These are phyloP conservation scores for Drosophila melanica DNA, from an alignment of 1,140 invertebrate genomes.

Conservation along the genomic window DNA sequence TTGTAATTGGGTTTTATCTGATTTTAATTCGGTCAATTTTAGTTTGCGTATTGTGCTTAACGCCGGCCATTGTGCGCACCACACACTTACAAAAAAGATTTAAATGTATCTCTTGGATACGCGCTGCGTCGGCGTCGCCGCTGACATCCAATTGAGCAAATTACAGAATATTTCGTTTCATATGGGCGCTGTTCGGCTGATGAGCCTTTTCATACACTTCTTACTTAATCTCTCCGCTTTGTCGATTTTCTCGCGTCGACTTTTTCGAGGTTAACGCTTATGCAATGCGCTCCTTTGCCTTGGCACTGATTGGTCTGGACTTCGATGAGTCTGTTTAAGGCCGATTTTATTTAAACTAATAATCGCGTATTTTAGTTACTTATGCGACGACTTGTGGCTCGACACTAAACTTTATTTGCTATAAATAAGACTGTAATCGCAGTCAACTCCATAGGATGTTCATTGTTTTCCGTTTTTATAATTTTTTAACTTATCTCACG, in stretches of 20 bases:
- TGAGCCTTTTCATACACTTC: slow-evolving; percentile 65
- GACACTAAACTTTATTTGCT: background rate
- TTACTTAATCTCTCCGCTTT: slow-evolving; percentile 7
- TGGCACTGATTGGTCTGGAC: background rate
- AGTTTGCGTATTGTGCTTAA: slow-evolving; percentile 18
- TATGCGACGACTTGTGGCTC: background rate
- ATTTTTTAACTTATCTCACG: slow-evolving; percentile 53
- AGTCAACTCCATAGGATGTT: background rate
- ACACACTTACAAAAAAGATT: slow-evolving; percentile 64
- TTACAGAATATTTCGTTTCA: slow-evolving; percentile 77
- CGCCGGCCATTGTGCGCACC: slow-evolving; percentile 34
- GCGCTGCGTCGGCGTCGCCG: slow-evolving; percentile 29
- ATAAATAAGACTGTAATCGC: background rate
- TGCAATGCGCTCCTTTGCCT: slow-evolving; percentile 38
- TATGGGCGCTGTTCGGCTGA: slow-evolving; percentile 47
- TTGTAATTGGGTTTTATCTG: slow-evolving; percentile 52
- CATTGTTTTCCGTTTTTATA: background rate
- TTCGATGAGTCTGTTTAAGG: background rate
- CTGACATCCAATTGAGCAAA: slow-evolving; percentile 73
- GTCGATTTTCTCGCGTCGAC: background rate
- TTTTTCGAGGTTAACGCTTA: slow-evolving; percentile 53
- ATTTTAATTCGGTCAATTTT: slow-evolving; percentile 44
- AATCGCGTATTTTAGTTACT: background rate
- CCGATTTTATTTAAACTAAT: background rate
- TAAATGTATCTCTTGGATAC: slow-evolving; percentile 75